Conservation (phyloP, 2,113 vertebrate species). For the Periophthalmus modestus region DNA sequence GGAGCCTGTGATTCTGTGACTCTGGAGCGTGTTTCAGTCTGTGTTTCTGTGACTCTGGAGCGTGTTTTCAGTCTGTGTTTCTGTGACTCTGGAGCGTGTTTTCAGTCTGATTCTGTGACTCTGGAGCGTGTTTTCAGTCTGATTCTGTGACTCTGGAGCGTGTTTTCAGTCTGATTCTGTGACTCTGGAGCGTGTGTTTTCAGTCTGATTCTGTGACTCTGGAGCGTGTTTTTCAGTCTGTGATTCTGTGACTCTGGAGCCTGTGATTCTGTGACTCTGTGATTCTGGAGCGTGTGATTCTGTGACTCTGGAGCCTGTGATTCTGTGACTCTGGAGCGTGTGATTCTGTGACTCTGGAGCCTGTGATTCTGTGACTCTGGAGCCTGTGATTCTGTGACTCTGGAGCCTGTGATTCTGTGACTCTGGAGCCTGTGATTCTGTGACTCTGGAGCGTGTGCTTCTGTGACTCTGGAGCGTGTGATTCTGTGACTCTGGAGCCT, state of each 20-base stretch:
- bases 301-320: background rate
- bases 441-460: background rate
- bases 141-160: conserved; percentile 10
- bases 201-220: conserved; percentile 33
- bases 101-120: conserved; percentile 36
- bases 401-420: background rate
- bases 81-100: background rate
- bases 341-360: background rate
- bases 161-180: conserved; percentile 37
- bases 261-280: background rate
- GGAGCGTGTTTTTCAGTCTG: conserved; percentile 33
- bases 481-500: background rate
- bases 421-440: background rate
- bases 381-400: background rate
- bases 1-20: background rate
- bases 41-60: background rate
- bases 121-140: conserved; percentile 29
- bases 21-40: conserved; percentile 29
- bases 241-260: background rate
- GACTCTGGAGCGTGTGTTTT: conserved; percentile 9
- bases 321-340: background rate
- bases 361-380: background rate
- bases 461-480: background rate
- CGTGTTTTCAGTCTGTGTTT: conserved; percentile 27
- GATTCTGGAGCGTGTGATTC: background rate